A percentile compares a stretch with the other conserved stretches of the same genome.
phyloP scores from a whole-genome alignment of 2,888 invertebrate genomes.

The Ptychoptera contaminata region DNA sequence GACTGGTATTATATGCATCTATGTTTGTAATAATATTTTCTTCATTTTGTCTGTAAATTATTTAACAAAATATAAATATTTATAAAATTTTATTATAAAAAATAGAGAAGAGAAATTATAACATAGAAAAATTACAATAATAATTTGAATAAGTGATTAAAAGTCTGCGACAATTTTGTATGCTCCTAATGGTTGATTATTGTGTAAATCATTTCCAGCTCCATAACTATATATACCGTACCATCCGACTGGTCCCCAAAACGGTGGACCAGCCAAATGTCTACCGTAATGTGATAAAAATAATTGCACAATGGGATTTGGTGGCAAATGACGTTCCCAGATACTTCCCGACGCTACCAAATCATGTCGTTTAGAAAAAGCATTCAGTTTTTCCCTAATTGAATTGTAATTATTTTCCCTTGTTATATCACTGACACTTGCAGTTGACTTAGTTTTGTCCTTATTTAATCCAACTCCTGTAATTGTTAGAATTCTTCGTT shows the following conservation, averaged over 20 bases:
- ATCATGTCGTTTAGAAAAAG: too few relatives aligned
- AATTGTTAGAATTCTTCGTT: too few relatives aligned
- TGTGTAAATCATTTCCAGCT: constrained; percentile 11
- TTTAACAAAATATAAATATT: not conserved
- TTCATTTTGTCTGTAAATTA: not conserved
- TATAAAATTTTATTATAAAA: not conserved
- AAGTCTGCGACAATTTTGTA: constrained; percentile 10
- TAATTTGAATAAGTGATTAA: too few relatives aligned
- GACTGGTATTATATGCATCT: too few relatives aligned
- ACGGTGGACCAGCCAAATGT: constrained; percentile 5
- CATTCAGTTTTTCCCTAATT: too few relatives aligned
- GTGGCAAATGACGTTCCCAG: constrained; percentile 1
- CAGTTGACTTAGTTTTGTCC: too few relatives aligned
- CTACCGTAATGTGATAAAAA: constrained; percentile 7
- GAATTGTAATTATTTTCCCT: too few relatives aligned
- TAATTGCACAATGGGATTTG: constrained; percentile 7
- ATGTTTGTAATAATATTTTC: too few relatives aligned
- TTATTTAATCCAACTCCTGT: too few relatives aligned
- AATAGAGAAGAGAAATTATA: not conserved
- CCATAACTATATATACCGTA: constrained; percentile 9
- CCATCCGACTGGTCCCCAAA: constrained; percentile 6
- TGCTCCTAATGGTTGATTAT: constrained; percentile 11
- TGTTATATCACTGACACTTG: too few relatives aligned
- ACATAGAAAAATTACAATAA: not conserved
- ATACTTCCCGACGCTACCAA: not conserved